A percentile compares a stretch with the other conserved stretches of the same genome.
Conservation (phyloP, 2,888 invertebrate genomes). For the Drosophila formosana region DNA sequence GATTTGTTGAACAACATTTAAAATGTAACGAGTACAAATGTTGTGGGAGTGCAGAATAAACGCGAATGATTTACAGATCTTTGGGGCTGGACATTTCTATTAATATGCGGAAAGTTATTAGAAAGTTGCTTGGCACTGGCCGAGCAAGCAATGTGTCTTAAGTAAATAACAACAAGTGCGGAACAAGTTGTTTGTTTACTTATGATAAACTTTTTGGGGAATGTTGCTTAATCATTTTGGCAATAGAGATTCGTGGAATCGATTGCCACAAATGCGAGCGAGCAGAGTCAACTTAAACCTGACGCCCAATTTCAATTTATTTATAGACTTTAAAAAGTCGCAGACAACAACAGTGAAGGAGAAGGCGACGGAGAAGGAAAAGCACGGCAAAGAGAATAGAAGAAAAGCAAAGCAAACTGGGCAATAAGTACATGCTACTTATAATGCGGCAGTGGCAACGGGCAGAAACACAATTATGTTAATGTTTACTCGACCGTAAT, state of each 20-base stretch:
- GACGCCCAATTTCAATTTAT: conserved; percentile 14
- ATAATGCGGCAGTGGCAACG: conserved; percentile 54
- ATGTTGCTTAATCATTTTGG: not conserved
- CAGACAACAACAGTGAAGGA: not conserved
- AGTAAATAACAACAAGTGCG: not conserved
- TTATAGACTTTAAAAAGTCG: conserved; percentile 17
- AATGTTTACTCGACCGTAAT: conserved; percentile 80
- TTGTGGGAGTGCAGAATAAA: not conserved
- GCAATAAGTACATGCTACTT: conserved; percentile 69
- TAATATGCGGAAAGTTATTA: conserved; percentile 5
- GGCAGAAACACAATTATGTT: conserved; percentile 73
- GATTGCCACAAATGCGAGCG: conserved; percentile 10
- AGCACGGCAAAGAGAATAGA: conserved; percentile 27
- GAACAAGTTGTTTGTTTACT: conserved; percentile 10
- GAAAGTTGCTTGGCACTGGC: conserved; percentile 1
- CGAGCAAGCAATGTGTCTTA: not conserved
- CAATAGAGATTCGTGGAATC: conserved; percentile 5
- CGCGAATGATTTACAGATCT: not conserved
- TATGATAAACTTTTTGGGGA: conserved; percentile 6
- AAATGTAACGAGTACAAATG: not conserved
- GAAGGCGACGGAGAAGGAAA: conserved; percentile 16
- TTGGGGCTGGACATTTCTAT: not conserved
- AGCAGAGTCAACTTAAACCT: conserved; percentile 8
- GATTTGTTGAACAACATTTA: too few relatives aligned
- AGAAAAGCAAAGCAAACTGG: conserved; percentile 56